phyloP scores from a whole-genome alignment of 2,797 vertebrate species.

The Hemibagrus guttatus region DNA sequence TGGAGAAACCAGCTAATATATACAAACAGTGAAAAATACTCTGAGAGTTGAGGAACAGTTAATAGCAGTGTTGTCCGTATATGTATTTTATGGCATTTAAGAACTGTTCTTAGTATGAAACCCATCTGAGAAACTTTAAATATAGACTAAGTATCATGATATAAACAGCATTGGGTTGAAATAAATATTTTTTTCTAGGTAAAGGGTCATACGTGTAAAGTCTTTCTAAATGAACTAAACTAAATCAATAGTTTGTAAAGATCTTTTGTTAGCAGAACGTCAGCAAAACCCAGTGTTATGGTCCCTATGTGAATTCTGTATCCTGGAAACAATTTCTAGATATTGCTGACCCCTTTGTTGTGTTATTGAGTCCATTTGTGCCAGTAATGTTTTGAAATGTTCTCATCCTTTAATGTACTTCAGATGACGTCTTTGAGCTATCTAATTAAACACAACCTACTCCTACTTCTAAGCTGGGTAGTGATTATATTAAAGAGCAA shows the following conservation, averaged over 20 bases:
- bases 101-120: not conserved
- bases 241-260: not conserved
- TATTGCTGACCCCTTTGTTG: not conserved
- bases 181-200: not conserved
- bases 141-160: not conserved
- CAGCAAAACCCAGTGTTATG: not conserved
- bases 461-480: not conserved
- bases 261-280: not conserved
- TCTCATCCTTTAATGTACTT: not conserved
- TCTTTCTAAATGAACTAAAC: too few relatives aligned
- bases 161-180: not conserved
- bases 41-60: not conserved
- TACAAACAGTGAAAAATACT: not conserved
- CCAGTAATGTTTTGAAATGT: not conserved
- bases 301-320: not conserved
- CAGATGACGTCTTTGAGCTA: not conserved
- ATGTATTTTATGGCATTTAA: not conserved
- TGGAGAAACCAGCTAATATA: not conserved
- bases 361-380: not conserved
- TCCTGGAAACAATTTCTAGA: not conserved
- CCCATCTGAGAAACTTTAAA: not conserved
- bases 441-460: not conserved
- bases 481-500: not conserved
- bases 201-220: not conserved
- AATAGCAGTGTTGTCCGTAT: not conserved